Evolutionary conservation across 2,888 invertebrate genomes (phyloP).

Genomic region (Epinotia ramella): DNA sequence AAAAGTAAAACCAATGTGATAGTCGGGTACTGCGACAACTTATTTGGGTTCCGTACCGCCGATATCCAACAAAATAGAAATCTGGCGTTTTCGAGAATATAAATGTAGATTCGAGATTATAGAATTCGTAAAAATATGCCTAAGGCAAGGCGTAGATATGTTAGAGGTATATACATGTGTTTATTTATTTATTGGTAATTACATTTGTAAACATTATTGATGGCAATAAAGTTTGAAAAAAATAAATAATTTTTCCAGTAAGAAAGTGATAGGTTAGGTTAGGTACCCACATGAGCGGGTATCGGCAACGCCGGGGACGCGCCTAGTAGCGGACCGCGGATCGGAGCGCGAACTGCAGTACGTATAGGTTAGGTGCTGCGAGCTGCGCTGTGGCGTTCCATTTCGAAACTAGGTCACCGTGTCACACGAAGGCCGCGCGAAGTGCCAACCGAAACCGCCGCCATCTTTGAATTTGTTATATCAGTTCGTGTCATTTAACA

Average conservation of each 20-base stretch:
- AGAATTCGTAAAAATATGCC: not conserved
- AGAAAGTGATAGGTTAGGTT: not conserved
- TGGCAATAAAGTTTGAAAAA: not conserved
- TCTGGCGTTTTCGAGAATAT: not conserved
- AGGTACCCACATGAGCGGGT: not conserved
- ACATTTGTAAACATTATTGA: not conserved
- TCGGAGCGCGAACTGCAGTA: conserved; percentile 51
- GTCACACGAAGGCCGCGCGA: conserved; percentile 80
- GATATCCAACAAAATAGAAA: too few species aligned
- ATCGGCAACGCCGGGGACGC: conserved; percentile 15
- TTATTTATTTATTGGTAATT: not conserved
- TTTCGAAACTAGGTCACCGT: conserved; percentile 83
- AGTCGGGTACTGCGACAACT: too few species aligned
- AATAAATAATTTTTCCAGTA: not conserved
- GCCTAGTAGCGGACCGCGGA: not conserved
- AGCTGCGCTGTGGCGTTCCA: conserved; percentile 78
- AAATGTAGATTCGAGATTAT: too few species aligned
- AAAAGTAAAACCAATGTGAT: too few species aligned
- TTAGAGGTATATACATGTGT: not conserved
- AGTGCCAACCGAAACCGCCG: conserved; percentile 74
- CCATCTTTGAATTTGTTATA: conserved; percentile 78
- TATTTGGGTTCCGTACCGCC: too few species aligned
- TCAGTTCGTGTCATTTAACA: conserved; percentile 64
- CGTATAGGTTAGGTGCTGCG: conserved; percentile 65
- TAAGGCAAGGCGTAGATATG: not conserved